phyloP scores from a whole-genome alignment of 2,797 vertebrate genomes.

The Pseudochirops corinnae region DNA sequence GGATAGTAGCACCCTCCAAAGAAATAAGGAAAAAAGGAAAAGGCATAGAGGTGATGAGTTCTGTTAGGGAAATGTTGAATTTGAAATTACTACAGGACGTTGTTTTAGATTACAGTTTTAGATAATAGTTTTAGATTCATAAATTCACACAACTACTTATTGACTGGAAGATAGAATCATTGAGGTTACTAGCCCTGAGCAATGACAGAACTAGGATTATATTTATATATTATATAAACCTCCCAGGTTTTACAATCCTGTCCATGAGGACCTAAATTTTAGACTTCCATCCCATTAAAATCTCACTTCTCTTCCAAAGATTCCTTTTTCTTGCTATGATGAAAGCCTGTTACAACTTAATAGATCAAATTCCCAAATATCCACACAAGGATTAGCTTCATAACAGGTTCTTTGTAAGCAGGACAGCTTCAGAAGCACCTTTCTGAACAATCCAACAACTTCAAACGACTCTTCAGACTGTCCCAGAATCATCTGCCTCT shows the following conservation, averaged over 20 bases:
- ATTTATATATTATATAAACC: constrained; percentile 14
- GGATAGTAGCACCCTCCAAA: background rate
- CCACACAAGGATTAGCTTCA: constrained; percentile 36
- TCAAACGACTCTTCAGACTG: background rate
- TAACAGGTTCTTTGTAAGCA: background rate
- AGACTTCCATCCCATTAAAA: constrained; percentile 25
- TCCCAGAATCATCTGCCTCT: constrained; percentile 40
- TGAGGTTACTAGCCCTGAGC: background rate
- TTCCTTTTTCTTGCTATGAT: constrained; percentile 28
- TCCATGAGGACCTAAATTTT: constrained; percentile 9
- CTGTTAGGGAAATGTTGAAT: background rate
- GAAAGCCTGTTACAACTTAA: constrained; percentile 14
- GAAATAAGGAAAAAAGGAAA: background rate
- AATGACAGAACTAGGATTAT: background rate
- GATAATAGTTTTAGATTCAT: background rate
- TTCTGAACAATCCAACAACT: background rate
- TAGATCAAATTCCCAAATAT: background rate
- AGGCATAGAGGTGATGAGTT: background rate
- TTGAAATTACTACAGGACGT: background rate
- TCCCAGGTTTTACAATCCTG: constrained; percentile 7
- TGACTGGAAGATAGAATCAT: constrained; percentile 2
- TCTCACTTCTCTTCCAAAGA: background rate
- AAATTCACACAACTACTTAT: background rate
- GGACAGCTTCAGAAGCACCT: background rate
- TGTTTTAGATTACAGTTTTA: background rate